Evolutionary conservation across 2,888 invertebrate species (phyloP), one percentile per base, ranked within the genome.

Genomic region (Apodemia hepburni): DNA sequence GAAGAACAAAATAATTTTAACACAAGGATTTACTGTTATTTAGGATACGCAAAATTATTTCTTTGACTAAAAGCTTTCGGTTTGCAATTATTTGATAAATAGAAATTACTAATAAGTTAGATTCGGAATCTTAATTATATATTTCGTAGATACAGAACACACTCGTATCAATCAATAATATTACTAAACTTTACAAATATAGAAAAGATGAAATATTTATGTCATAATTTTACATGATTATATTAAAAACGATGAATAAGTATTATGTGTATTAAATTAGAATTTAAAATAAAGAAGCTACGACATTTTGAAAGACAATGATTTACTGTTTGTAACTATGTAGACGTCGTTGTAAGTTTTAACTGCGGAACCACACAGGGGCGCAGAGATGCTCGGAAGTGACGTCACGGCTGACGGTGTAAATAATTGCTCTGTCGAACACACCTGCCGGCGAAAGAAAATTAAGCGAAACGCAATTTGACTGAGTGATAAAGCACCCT

Each of bases 361-460:
- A 81, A 77, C 75, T 63, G 69, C 80, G 79, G 78, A 80, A 80
- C 75, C 71, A 71, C 69, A 69, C 75, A 74, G 71, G 70, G 75
- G 69, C 54, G 29, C 70, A 73, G 71, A 73, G 74, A 67, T 66
- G 69, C 74, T 73, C 74, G 71, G 74, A 72, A 74, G 80, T 87
- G 87, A 87, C 87, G 87, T 86, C 87, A 85, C 79, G 77, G 75
- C 84, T 83, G 85, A 78, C 87, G 87, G 82, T 85, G 87, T 91
- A 90, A 91, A 91, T 91, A 91, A 91, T 90, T 90, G 88, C 87
- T 88, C 85, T 87, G 91, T 91, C 91, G 91, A 91, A 91, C 87
- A 90, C 91, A 91, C 90, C 91, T 90, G 91, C 85, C 81, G 82
- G 82, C 78, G 81, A 89, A 90, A 90, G 89, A 90, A 91, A 90